Evolutionary conservation across 2,113 vertebrate genomes (phyloP), one percentile per base, ranked within the genome.

Genomic region (Platichthys stellatus): DNA sequence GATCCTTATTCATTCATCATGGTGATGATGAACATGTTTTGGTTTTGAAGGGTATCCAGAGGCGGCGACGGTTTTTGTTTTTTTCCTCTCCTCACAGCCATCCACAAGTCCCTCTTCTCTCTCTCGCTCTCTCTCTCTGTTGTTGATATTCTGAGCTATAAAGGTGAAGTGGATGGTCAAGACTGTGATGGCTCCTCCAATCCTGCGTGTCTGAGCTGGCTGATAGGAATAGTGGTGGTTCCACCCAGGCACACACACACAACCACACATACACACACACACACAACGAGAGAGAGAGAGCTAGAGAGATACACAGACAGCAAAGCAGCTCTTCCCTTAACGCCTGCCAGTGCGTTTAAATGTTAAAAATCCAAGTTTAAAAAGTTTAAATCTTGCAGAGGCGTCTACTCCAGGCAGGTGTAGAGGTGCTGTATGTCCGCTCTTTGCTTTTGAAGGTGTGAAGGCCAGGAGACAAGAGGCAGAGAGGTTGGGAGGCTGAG

Each of bases 401-500:
- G 49, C 58, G 38, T 85, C 63, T 80, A 1, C 64, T 77, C 23
- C 5, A 63, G 70, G 54, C 76, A 63, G 69, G 13, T 2, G 6
- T 64, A 78, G 24, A 23, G 69, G 15, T 3, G 3, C 61, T 78
- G 21, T 20, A 61, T 9, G 8, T 78, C 45, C 0, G 18, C 68
- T 64, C 60, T 73, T 71, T 31, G 26, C 28, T 70, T 78, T 60
- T 71, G 14, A 77, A 45, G 40, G 63, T 64, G 56, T 83, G 63
- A 60, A 61, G 45, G 31, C 66, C 7, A n/a, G 45, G 49, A 84
- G 64, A 82, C 24, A 40, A 67, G 69, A 58, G 18, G 65, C 56
- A 23, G 72, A 45, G 62, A 62, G 59, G 59, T 58, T 23, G 54
- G 67, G 75, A 70, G 78, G 76, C 70, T 78, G 72, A 79, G 74